Base-by-base conservation (phyloP, 2,888 invertebrate genomes). In the Pristionchus maxplancki region DNA sequence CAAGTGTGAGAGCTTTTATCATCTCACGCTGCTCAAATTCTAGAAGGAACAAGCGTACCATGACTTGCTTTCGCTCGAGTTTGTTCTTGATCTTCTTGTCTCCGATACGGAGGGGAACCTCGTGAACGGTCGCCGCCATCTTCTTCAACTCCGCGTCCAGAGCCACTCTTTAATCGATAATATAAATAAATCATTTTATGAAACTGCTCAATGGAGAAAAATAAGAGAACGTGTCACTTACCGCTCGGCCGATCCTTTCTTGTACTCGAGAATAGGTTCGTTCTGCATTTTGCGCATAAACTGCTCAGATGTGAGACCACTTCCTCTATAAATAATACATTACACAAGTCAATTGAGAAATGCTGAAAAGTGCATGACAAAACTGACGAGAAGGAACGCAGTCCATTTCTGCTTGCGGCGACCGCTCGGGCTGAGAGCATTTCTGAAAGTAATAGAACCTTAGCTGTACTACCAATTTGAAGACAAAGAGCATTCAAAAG, bases 31-130 rank as follows among this genome's bases (percentile, higher is more conserved):
- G 44, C 11, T 44, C 11, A 11, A 44, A n/a, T n/a, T 44, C 31
- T 31, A 34, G 67, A 34, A 67, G 24, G 20, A 64, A 17, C 28
- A 83, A 34, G 87, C 95, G 94, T 94, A 96, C 96, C 96, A 96
- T 96, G 91, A 96, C 96, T 96, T 99, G 98, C 95, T 97, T 96
- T 92, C 96, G 89, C 83, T 94, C 94, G 89, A 94, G 89, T 1
- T 90, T 89, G 89, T 93, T 91, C 20, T 90, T 92, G 81, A 94
- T 93, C 88, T 97, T 97, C 95, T 98, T 96, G 92, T 97, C 97
- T n/a, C 98, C 99, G 95, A 99, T 97, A n/a, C 98, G 96, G 95
- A 99, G 97, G 15, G 99, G 99, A 89, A 99, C 96, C 91, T 99
- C 98, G 94, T 81, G 88, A 37, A 40, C 71, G 81, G 64, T 64